Conservation (phyloP, 2,797 vertebrate genomes). For the Hylomyscus alleni region DNA sequence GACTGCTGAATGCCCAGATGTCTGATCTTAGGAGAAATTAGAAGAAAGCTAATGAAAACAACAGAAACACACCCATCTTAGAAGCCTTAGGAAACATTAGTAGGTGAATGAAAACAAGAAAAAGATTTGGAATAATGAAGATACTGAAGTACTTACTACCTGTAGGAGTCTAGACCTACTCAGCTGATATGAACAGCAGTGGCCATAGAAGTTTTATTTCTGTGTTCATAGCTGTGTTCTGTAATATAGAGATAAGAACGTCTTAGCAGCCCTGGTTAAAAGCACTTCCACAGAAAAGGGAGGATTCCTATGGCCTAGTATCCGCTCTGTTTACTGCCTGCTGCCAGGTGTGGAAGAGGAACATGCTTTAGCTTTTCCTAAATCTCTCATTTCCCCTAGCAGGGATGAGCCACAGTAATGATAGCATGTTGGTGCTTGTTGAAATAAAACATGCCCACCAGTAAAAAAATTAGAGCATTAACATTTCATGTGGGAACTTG, state of each 20-base stretch:
- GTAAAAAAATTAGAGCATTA: slow-evolving; percentile 86
- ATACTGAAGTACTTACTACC: neutral
- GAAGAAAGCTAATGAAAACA: neutral
- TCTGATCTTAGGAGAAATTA: neutral
- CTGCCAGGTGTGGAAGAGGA: neutral
- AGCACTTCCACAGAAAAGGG: neutral
- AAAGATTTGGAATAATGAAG: neutral
- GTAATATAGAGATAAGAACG: neutral
- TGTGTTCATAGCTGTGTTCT: neutral
- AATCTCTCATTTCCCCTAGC: slow-evolving; percentile 77
- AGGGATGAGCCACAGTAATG: slow-evolving; percentile 72
- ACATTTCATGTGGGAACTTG: slow-evolving; percentile 88
- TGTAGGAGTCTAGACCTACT: neutral
- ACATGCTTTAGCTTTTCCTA: slow-evolving; percentile 65
- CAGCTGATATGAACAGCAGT: neutral
- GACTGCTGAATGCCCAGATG: neutral
- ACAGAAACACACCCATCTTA: neutral
- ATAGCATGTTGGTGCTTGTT: slow-evolving; percentile 87
- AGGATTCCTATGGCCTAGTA: neutral
- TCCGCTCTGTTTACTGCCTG: neutral
- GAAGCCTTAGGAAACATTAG: slow-evolving; percentile 4
- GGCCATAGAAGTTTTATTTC: neutral
- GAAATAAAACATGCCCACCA: slow-evolving; percentile 86
- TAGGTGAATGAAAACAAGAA: neutral
- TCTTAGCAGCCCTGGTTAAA: neutral